Evolutionary conservation across 1,140 invertebrate genomes (phyloP).

Genomic region (Cryptotermes secundus): DNA sequence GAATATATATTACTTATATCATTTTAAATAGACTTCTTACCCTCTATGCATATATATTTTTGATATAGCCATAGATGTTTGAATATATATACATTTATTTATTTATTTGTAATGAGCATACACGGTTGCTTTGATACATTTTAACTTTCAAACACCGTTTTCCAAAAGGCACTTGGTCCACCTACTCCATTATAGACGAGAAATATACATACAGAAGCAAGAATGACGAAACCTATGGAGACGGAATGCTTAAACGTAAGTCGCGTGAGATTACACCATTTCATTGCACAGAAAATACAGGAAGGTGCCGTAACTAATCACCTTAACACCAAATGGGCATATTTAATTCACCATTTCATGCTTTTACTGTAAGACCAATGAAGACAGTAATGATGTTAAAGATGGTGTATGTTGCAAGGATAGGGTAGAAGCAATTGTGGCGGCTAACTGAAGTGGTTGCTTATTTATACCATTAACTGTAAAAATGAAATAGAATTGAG

Average conservation of each 20-base stretch:
- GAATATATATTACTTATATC: not conserved
- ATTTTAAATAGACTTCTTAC: not conserved
- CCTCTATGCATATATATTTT: conserved; percentile 4
- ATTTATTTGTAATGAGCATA: not conserved
- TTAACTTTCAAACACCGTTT: not conserved
- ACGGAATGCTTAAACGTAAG: conserved; percentile 3
- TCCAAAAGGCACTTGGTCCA: conserved; percentile 15
- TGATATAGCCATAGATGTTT: not conserved
- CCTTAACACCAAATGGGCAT: not conserved
- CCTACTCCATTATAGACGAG: conserved; percentile 8
- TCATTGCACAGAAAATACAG: not conserved
- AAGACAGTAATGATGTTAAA: no score
- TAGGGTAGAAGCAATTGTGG: no score
- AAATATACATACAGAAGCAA: not conserved
- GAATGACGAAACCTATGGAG: not conserved
- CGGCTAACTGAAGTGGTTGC: no score
- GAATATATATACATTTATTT: not conserved
- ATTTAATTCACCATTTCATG: no score
- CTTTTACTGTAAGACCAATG: no score
- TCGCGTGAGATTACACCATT: not conserved
- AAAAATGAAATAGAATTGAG: no score
- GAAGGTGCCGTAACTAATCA: not conserved
- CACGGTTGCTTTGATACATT: not conserved
- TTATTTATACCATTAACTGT: no score
- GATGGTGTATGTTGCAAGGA: no score